phyloP scores from a whole-genome alignment of 1,140 invertebrate species.

The Centruroides sculpturatus region DNA sequence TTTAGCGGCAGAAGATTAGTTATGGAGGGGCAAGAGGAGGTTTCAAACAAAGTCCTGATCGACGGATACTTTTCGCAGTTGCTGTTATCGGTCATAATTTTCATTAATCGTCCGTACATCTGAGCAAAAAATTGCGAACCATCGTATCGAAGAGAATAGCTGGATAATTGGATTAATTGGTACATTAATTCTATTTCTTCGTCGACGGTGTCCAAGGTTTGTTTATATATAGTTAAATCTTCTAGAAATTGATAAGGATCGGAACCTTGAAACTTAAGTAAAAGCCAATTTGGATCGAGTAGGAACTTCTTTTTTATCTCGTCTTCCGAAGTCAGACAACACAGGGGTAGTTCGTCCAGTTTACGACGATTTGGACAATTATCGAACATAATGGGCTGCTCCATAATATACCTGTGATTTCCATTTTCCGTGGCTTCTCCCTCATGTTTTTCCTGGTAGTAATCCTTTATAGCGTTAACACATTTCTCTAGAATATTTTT shows the following conservation, averaged over 20 bases:
- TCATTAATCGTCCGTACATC: conserved; percentile 37
- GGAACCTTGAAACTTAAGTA: conserved; percentile 53
- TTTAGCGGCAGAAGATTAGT: conserved; percentile 14
- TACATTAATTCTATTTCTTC: conserved; percentile 41
- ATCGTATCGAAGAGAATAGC: conserved; percentile 52
- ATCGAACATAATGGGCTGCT: conserved; percentile 22
- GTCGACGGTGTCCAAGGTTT: conserved; percentile 16
- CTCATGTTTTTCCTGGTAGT: no score
- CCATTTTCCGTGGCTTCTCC: conserved; percentile 3
- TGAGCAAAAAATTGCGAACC: conserved; percentile 58
- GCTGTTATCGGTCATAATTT: conserved; percentile 25
- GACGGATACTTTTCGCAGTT: conserved; percentile 26
- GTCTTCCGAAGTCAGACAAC: conserved; percentile 25
- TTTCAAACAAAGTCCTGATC: conserved; percentile 26
- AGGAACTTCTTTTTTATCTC: conserved; percentile 27
- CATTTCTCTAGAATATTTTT: no score
- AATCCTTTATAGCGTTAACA: no score
- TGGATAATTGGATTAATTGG: conserved; percentile 46
- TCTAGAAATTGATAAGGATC: conserved; percentile 44
- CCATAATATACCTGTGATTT: conserved; percentile 19
- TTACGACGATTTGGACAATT: conserved; percentile 58
- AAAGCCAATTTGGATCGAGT: conserved; percentile 52
- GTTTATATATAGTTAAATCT: conserved; percentile 40
- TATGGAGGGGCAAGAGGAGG: conserved; percentile 12
- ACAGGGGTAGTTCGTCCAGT: conserved; percentile 62